These are phyloP conservation scores for Xyrichtys novacula DNA, from an alignment of 2,797 vertebrate genomes.

Conservation along the genomic window DNA sequence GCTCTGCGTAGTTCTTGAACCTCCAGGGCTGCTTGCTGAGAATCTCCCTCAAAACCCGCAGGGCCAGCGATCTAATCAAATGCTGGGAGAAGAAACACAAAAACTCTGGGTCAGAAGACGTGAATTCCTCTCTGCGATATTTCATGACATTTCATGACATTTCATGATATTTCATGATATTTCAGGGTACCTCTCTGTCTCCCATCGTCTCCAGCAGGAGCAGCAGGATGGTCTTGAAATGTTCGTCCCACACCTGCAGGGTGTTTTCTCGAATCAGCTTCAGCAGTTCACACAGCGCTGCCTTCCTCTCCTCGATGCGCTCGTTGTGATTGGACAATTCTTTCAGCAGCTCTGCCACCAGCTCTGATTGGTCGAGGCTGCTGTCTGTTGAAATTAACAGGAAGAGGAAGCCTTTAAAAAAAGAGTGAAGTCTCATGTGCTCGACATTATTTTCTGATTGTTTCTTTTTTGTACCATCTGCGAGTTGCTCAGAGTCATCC, in stretches of 20 bases:
- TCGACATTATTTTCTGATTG: not conserved
- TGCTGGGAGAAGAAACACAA: conserved; percentile 80
- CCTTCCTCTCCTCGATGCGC: conserved; percentile 94
- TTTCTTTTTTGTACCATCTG: conserved; percentile 85
- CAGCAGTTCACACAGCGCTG: conserved; percentile 93
- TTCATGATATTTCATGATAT: no score
- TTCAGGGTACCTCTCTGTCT: conserved; percentile 91
- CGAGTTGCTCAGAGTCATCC: conserved; percentile 92
- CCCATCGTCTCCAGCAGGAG: conserved; percentile 96
- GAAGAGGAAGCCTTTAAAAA: not conserved
- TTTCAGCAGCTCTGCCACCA: conserved; percentile 95
- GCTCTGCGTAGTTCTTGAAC: conserved; percentile 98
- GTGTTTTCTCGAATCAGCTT: conserved; percentile 94
- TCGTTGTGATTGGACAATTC: conserved; percentile 98
- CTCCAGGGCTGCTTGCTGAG: conserved; percentile 94
- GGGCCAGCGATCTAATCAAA: conserved; percentile 94
- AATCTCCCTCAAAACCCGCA: conserved; percentile 96
- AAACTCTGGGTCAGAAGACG: conserved; percentile 14
- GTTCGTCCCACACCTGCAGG: conserved; percentile 97
- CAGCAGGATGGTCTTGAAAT: conserved; percentile 98
- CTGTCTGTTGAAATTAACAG: conserved; percentile 82
- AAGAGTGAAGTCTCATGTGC: not conserved
- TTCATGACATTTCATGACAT: no score
- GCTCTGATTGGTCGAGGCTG: conserved; percentile 92
- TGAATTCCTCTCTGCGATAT: not conserved